A percentile compares a stretch with the other conserved stretches of the same genome.
These are phyloP conservation scores for Callocephalon fimbriatum DNA, from an alignment of 2,113 vertebrate species.

Conservation along the genomic window DNA sequence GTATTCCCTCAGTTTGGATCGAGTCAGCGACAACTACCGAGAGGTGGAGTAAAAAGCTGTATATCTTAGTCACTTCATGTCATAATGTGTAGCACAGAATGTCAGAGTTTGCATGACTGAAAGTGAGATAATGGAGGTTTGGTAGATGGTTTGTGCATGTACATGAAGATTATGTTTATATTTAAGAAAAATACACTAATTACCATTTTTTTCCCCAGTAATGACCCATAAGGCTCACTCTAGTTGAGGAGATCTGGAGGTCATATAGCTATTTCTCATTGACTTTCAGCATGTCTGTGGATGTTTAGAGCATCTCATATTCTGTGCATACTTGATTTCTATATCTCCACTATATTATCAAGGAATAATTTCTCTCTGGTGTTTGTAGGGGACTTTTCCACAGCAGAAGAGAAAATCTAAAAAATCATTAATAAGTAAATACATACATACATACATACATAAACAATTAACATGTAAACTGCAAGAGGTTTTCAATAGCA, in stretches of 20 bases:
- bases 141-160: neutral
- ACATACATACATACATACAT: neutral
- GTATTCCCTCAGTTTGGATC: conserved; percentile 93
- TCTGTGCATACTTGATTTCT: neutral
- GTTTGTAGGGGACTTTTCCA: neutral
- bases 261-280: neutral
- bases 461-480: neutral
- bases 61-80: neutral
- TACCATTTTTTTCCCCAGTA: neutral
- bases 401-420: neutral
- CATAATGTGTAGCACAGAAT: neutral
- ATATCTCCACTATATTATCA: neutral
- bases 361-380: neutral
- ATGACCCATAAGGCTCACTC: neutral
- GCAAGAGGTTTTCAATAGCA: neutral
- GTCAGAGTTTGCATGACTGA: neutral
- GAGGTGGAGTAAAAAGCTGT: conserved; percentile 80
- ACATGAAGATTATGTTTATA: neutral
- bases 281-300: neutral
- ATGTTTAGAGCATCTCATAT: neutral
- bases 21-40: conserved; percentile 83
- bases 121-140: neutral
- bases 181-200: neutral
- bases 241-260: neutral
- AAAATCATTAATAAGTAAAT: neutral